Conservation (phyloP, 1,140 invertebrate genomes). For the Idris sp. region DNA sequence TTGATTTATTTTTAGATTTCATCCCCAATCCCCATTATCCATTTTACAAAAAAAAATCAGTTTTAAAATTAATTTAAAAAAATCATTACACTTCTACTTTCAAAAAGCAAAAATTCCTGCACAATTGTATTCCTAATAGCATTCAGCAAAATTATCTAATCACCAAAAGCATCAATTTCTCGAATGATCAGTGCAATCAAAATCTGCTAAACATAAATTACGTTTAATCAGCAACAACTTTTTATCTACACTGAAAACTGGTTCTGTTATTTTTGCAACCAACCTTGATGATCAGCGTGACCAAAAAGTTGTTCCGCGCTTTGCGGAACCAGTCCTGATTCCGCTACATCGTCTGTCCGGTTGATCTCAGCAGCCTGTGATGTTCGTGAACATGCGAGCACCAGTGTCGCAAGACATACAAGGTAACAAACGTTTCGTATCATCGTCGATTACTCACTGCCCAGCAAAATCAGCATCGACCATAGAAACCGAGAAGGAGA, state of each 20-base stretch:
- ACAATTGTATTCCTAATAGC: slow-evolving; percentile 5
- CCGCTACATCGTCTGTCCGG: slow-evolving; percentile 36
- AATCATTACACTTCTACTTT: no score
- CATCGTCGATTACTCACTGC: slow-evolving; percentile 40
- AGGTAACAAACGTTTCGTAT: slow-evolving; percentile 44
- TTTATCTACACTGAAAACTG: slow-evolving; percentile 28
- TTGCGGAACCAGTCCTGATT: slow-evolving; percentile 57
- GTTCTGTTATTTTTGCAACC: slow-evolving; percentile 47
- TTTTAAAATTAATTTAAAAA: not conserved
- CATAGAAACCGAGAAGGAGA: slow-evolving; percentile 46
- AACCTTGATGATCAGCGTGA: slow-evolving; percentile 50
- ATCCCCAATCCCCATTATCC: no score
- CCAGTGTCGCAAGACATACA: slow-evolving; percentile 40
- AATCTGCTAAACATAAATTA: slow-evolving; percentile 45
- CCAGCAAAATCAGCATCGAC: slow-evolving; percentile 6
- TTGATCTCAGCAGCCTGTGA: slow-evolving; percentile 23
- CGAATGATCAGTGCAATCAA: not conserved
- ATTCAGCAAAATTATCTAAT: slow-evolving; percentile 24
- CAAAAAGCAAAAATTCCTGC: not conserved
- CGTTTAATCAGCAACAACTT: slow-evolving; percentile 37
- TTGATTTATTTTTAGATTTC: no score
- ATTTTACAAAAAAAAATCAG: no score
- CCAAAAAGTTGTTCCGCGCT: slow-evolving; percentile 53
- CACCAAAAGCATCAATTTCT: slow-evolving; percentile 27
- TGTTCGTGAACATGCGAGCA: slow-evolving; percentile 43